Base-by-base conservation (phyloP, 2,113 vertebrate species). In the Paradoxurus hermaphroditus region DNA sequence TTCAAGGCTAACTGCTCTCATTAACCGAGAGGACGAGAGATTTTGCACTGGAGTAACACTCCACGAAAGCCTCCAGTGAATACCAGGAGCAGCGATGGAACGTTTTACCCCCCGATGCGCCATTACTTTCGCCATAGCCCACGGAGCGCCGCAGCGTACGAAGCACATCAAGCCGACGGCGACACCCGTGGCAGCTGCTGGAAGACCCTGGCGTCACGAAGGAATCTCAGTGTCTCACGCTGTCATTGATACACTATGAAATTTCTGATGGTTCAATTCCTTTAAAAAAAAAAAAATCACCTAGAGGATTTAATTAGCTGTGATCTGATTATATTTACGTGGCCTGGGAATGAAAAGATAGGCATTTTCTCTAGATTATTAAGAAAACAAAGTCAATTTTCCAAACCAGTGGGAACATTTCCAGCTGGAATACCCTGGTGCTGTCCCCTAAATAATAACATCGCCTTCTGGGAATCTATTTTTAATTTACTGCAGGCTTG, bases 141-240 rank as follows among this genome's bases (percentile, higher is more conserved):
- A 2, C 0, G 2, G 7, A 18, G 23, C 0, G 0, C 19, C 49
- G 12, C 2, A 51, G 49, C 49, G 10, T 13, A 49, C 49, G 15
- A n/a, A 67, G 29, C 3, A 1, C 31, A 34, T 4, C 4, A 3
- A 46, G 39, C 51, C 59, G 36, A 73, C 1, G 9, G 0, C 0
- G 46, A 9, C 3, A 5, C 21, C 39, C 4, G 16, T 5, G 3
- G 9, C 16, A 46, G 44, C 77, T 18, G 7, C 2, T 25, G 5
- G 2, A 11, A 46, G 31, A 56, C 18, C 5, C 77, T 14, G 23
- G 53, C 19, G 19, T 56, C 16, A 1, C 31, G 36, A 67, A 53
- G 14, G 18, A 19, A 8, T 15, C 39, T 85, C 68, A 29, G 36
- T 1, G 4, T 73, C 56, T 29, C 11, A 21, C 1, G 34, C 77